A percentile compares a stretch with the other conserved stretches of the same genome.
Evolutionary conservation across 2,888 invertebrate genomes (phyloP).

Genomic region (Litoditis marina): DNA sequence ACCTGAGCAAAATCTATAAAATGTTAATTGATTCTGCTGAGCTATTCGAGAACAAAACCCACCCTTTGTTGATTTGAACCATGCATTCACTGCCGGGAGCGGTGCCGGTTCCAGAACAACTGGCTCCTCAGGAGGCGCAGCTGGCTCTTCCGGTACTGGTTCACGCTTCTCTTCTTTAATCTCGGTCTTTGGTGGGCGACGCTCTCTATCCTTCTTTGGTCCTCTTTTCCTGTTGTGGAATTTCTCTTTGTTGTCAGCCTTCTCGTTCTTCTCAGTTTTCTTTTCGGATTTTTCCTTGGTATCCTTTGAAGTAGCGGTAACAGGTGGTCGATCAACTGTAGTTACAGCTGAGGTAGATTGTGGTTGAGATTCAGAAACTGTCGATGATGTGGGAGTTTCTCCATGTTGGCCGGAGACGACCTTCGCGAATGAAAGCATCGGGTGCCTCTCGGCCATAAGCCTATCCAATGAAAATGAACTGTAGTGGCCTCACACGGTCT

Average conservation of each 20-base stretch:
- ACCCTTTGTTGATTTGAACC: conserved; percentile 51
- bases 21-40: too few species aligned
- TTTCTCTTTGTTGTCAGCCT: conserved; percentile 5
- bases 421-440: conserved; percentile 51
- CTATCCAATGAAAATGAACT: not conserved
- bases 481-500: not conserved
- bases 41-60: too few species aligned
- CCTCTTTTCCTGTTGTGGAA: conserved; percentile 11
- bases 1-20: too few species aligned
- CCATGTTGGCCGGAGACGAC: conserved; percentile 43
- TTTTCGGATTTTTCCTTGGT: conserved; percentile 8
- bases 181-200: conserved; percentile 2
- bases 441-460: conserved; percentile 49
- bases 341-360: too few species aligned
- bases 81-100: conserved; percentile 44
- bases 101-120: conserved; percentile 48
- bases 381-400: too few species aligned
- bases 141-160: conserved; percentile 21
- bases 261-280: not conserved
- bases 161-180: conserved; percentile 20
- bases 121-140: conserved; percentile 18
- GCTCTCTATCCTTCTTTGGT: conserved; percentile 4
- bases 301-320: conserved; percentile 10
- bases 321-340: too few species aligned
- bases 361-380: too few species aligned